phyloP scores from a whole-genome alignment of 2,888 invertebrate species.

The Habroteleia sp. region DNA sequence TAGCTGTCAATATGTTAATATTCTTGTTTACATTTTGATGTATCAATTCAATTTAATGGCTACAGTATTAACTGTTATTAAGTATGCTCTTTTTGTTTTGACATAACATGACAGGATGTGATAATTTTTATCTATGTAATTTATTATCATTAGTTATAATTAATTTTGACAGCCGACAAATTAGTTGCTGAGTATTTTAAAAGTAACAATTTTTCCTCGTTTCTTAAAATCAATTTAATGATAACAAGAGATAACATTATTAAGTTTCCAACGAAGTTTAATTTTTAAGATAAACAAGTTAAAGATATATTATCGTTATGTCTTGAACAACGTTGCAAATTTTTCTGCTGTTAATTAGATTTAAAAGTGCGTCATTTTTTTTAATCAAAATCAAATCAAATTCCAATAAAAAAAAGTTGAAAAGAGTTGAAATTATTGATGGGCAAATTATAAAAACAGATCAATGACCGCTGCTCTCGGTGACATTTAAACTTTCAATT shows the following conservation, averaged over 20 bases:
- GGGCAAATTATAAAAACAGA: conserved; percentile 43
- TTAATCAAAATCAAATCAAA: too few relatives aligned
- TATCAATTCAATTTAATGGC: conserved; percentile 59
- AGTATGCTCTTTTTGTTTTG: conserved; percentile 47
- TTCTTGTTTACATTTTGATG: conserved; percentile 59
- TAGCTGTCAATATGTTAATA: conserved; percentile 60
- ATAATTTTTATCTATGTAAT: conserved; percentile 50
- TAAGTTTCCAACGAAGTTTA: background rate
- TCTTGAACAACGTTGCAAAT: too few relatives aligned
- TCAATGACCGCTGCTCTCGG: conserved; percentile 42
- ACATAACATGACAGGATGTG: conserved; percentile 34
- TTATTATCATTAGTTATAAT: conserved; percentile 38
- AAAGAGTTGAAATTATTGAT: conserved; percentile 16
- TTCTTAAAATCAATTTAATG: conserved; percentile 6
- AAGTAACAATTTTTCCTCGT: background rate
- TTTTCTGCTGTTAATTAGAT: too few relatives aligned
- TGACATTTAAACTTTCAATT: conserved; percentile 46
- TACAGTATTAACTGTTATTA: conserved; percentile 54
- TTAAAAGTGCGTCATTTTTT: too few relatives aligned
- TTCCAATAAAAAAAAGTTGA: too few relatives aligned
- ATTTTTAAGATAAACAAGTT: background rate
- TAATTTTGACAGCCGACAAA: conserved; percentile 30
- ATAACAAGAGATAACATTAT: conserved; percentile 6
- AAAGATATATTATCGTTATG: conserved; percentile 9
- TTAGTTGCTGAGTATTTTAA: conserved; percentile 6